These are phyloP conservation scores for Macrocentrus cingulum DNA, from an alignment of 1,140 invertebrate genomes.

Conservation along the genomic window DNA sequence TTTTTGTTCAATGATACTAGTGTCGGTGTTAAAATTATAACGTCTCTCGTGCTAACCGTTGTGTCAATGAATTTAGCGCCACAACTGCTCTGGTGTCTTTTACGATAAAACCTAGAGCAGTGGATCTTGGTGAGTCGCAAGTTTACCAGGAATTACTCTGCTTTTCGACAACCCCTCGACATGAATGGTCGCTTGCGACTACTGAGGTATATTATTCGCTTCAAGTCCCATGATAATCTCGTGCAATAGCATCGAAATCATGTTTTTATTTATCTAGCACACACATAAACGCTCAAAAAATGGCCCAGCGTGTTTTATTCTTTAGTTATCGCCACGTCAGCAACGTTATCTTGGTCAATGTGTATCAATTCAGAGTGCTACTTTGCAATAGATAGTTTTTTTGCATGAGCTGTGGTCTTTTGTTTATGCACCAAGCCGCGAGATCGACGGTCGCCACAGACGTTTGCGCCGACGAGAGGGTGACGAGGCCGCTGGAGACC, in stretches of 20 bases:
- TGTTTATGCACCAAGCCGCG: constrained; percentile 54
- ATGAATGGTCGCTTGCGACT: constrained; percentile 53
- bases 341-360: constrained; percentile 14
- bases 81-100: constrained; percentile 53
- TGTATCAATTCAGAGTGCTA: constrained; percentile 26
- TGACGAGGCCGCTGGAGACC: constrained; percentile 42
- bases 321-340: constrained; percentile 15
- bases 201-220: constrained; percentile 53
- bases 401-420: constrained; percentile 52
- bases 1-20: too few relatives aligned
- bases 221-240: constrained; percentile 10
- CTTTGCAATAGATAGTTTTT: constrained; percentile 47
- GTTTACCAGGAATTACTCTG: constrained; percentile 59
- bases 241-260: constrained; percentile 7
- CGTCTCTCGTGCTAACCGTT: constrained; percentile 38
- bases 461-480: constrained; percentile 50
- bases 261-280: constrained; percentile 1
- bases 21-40: too few relatives aligned
- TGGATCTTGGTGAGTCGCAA: constrained; percentile 56
- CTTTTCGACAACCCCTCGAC: constrained; percentile 55
- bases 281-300: background rate
- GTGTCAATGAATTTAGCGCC: constrained; percentile 49
- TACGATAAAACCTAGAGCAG: constrained; percentile 56
- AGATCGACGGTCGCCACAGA: constrained; percentile 52
- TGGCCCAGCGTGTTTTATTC: constrained; percentile 2